Base-by-base conservation (phyloP, 2,113 vertebrate species). In the Pycnonotus jocosus region DNA sequence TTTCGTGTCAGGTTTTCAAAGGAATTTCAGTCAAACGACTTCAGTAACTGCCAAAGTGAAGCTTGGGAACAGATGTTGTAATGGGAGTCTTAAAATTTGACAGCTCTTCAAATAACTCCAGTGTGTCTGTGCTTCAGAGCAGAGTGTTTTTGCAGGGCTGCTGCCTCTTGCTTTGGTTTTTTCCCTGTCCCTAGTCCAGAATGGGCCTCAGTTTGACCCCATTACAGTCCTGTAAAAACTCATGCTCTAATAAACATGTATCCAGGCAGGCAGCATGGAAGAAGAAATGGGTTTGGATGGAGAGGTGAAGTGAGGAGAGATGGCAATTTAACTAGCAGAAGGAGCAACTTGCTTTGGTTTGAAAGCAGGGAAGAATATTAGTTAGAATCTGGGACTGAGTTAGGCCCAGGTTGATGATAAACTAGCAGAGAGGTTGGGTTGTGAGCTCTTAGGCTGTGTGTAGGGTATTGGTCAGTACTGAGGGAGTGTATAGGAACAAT, bases 1-100 rank as follows among this genome's bases (percentile, higher is more conserved):
- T 93, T 73, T 86, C 93, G 38, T 96, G 95, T 93, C 92, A 93
- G 56, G 22, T 68, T 90, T 94, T 90, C 64, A 86, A 44, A 93
- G 53, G 77, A 71, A 68, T 93, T 92, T 93, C 68, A 82, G 28
- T 91, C 65, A 92, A 74, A 68, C 16, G 9, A 51, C 65, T 91
- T 93, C 27, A 62, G 35, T 74, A 78, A 68, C 82, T 97, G 91
- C 91, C 91, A 58, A 44, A 92, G 72, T 81, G 76, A 90, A 60
- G 38, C 64, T 83, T 86, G 76, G 79, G 56, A 96, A 66, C 90
- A 93, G 82, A 90, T 95, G 92, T 94, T 90, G 38, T 86, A 94
- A 96, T 38, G 58, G 58, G 40, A 92, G 72, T 90, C 88, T 93
- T 86, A 70, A 90, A 60, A 58, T 58, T 66, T 94, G 92, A 94